phyloP scores from a whole-genome alignment of 2,888 invertebrate species.

The Drosophila suboccidentalis region DNA sequence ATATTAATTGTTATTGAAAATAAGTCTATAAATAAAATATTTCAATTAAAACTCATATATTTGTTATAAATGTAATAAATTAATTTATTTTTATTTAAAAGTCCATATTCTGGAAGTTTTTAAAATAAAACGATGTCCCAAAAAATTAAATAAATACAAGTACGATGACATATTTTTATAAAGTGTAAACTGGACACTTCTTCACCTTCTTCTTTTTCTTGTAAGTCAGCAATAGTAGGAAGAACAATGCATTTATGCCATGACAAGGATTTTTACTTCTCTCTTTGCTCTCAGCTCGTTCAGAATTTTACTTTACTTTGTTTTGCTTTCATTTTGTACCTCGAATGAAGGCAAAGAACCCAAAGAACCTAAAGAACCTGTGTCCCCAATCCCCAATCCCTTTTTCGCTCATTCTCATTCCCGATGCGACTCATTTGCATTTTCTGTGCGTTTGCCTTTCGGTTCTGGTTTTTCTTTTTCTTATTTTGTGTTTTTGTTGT shows the following conservation, averaged over 20 bases:
- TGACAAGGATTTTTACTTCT: constrained; percentile 37
- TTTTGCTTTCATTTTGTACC: constrained; percentile 69
- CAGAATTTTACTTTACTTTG: constrained; percentile 29
- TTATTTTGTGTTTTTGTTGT: constrained; percentile 3
- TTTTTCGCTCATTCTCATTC: constrained; percentile 27
- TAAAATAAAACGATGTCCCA: not conserved
- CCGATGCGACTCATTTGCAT: constrained; percentile 76
- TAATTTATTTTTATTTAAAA: not conserved
- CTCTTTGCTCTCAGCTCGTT: constrained; percentile 29
- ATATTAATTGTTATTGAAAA: not conserved
- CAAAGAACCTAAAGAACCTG: constrained; percentile 12
- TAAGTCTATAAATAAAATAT: not conserved
- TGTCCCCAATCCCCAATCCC: constrained; percentile 23
- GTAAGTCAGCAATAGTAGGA: constrained; percentile 5
- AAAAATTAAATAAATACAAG: too few species aligned
- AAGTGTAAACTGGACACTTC: not conserved
- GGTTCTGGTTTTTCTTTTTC: constrained; percentile 34
- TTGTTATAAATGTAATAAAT: too few species aligned
- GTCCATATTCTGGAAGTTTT: not conserved
- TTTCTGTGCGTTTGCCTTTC: constrained; percentile 66
- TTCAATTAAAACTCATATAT: not conserved
- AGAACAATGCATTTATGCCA: constrained; percentile 56
- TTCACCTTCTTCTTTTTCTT: not conserved
- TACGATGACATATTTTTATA: not conserved
- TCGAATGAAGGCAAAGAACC: constrained; percentile 11